These are phyloP conservation scores for Pristionchus arcanus DNA, from an alignment of 2,888 invertebrate genomes.

Conservation along the genomic window DNA sequence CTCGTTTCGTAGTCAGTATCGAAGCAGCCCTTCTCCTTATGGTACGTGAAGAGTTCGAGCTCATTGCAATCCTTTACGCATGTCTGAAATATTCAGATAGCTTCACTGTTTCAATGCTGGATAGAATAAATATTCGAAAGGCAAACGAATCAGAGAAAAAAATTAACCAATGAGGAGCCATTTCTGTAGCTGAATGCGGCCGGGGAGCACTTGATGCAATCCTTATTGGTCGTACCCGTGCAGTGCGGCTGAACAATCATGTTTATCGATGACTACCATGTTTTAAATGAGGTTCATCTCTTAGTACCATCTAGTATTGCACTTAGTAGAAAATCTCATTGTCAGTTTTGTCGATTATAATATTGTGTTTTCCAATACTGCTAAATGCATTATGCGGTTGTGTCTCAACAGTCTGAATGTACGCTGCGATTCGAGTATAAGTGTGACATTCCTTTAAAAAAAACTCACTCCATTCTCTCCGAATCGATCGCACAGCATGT, in stretches of 20 bases:
- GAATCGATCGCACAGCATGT: neutral
- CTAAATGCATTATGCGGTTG: too few relatives aligned
- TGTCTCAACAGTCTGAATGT: too few relatives aligned
- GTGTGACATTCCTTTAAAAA: too few relatives aligned
- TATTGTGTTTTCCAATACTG: too few relatives aligned
- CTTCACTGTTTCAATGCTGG: neutral
- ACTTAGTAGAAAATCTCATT: too few relatives aligned
- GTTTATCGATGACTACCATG: too few relatives aligned
- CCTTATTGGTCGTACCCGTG: neutral
- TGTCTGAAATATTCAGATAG: neutral
- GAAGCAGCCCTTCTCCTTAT: constrained; percentile 24
- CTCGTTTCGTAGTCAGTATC: neutral
- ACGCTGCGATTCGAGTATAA: too few relatives aligned
- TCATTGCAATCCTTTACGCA: constrained; percentile 11
- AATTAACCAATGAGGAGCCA: neutral
- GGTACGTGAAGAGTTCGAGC: constrained; percentile 1
- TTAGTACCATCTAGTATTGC: too few relatives aligned
- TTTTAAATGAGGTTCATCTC: too few relatives aligned
- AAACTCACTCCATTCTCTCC: neutral
- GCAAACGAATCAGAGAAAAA: neutral
- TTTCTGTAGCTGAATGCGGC: neutral
- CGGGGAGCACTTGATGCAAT: neutral
- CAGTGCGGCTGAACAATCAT: neutral
- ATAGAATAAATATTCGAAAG: neutral
- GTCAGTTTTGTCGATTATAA: too few relatives aligned